phyloP scores from a whole-genome alignment of 1,140 invertebrate species.

The Caenorhabditis elegans region DNA sequence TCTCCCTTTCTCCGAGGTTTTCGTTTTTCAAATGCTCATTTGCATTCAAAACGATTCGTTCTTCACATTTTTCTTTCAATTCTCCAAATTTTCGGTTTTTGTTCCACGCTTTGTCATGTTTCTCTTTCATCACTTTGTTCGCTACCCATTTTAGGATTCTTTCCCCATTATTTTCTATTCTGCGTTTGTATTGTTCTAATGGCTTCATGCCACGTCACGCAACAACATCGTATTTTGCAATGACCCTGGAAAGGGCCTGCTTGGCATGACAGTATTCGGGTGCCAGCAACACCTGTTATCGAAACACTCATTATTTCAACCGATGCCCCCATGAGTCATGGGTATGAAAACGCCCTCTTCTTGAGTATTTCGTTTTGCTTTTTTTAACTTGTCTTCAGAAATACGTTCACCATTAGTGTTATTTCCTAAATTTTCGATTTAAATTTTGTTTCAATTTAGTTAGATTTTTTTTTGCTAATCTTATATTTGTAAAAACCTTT shows the following conservation, averaged over 20 bases:
- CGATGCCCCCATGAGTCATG: background rate
- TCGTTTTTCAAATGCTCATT: background rate
- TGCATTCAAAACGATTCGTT: background rate
- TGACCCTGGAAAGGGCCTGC: background rate
- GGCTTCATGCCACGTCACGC: background rate
- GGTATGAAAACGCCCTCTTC: background rate
- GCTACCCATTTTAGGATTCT: too few species aligned
- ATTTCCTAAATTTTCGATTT: too few species aligned
- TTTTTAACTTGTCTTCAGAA: too few species aligned
- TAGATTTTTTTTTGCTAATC: too few species aligned
- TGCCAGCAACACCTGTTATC: conserved; percentile 10
- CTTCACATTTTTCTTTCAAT: background rate
- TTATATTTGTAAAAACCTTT: too few species aligned
- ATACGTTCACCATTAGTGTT: too few species aligned
- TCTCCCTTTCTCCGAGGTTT: background rate
- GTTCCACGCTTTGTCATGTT: background rate
- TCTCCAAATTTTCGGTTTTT: too few species aligned
- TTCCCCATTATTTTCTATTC: too few species aligned
- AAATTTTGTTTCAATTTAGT: too few species aligned
- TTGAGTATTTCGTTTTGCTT: background rate
- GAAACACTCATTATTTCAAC: background rate
- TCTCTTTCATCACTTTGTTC: background rate
- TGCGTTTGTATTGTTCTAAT: background rate
- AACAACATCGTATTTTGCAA: background rate
- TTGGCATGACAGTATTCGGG: background rate